Base-by-base conservation (phyloP, 2,797 vertebrate species). In the Lutjanus argentimaculatus region DNA sequence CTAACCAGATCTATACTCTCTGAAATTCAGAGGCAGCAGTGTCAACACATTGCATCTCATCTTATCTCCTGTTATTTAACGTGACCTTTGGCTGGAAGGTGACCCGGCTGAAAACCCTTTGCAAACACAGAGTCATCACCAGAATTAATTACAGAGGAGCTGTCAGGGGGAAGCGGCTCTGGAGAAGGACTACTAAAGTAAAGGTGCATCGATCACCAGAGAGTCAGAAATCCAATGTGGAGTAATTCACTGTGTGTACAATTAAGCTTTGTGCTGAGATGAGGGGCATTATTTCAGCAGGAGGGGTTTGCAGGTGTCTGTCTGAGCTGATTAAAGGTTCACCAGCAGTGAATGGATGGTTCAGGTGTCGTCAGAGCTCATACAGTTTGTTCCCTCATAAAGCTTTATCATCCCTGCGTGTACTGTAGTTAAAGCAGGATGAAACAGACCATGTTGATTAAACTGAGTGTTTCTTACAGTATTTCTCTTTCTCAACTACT, bases 211-310 rank as follows among this genome's bases (percentile, higher is more conserved):
- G 64, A 87, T 89, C 78, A 72, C 30, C 67, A 9, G 78, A 56
- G 70, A 63, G 65, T 85, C 71, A 70, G 79, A 82, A 40, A 83
- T 63, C 74, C 70, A 77, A 45, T 72, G 74, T 56, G 55, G 57
- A 59, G 56, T 67, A 40, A 77, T 67, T 83, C 80, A 64, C 67
- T 67, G 46, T 55, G 52, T 74, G 62, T 55, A 61, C 72, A 80
- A 85, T 88, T 78, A 70, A 67, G 72, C 67, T 30, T 63, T 78
- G 72, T 74, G 78, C 75, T 80, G 76, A 87, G 58, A 80, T n/a
- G 53, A 67, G 52, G 58, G 55, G 52, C 82, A 67, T 72, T 80
- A 71, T 81, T 76, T 79, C 48, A 67, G 72, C 72, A 72, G 67
- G 30, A 74, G 62, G 12, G 21, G 25, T 72, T 49, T 67, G 75